Evolutionary conservation across 37 sponge, comb jelly and placozoan species (phyloP), one percentile per base, ranked within the genome.

Genomic region (Corticium candelabrum): DNA sequence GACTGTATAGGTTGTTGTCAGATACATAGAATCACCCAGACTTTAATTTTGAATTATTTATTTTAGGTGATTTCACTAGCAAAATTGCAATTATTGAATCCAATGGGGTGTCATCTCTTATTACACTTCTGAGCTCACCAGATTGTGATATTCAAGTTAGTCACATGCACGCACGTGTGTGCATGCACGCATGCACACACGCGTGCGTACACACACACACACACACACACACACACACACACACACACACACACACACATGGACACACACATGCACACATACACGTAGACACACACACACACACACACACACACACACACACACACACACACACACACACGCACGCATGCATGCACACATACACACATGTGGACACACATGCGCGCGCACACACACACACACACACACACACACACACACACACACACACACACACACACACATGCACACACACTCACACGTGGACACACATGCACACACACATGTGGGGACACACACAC

Each of bases 141-240:
- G 35, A 74, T 0, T 75, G 62, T 40, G 39, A 74, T 11, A 38
- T 41, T 1, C 68, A 80, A 27, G 62, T 72, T 35, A 7, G 7
- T 30, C 32, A 38, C 56, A 77, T 41, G 29, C n/a, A n/a, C 29
- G n/a, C n/a, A 4, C 5, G 33, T 70, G 5, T 3, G 21, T 70
- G 72, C 29, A 32, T 3, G 38, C 37, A 33, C 75, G 7, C 75
- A 74, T 21, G 38, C 34, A 32, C 75, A 74, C 75, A 74, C 75
- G 7, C 75, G 7, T 40, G 38, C 75, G 38, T 40, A 32, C 75
- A 74, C 37, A 74, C 75, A 74, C 75, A 74, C 75, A 74, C 75
- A 74, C 75, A 30, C 37, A 35, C 75, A 74, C 75, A 74, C 75
- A 74, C 37, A 74, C 75, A 74, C 75, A 74, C 75, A 74, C 75